Percentiles rank a stretch among this genome's conserved stretches.
phyloP scores from a whole-genome alignment of 2,113 vertebrate species.

The Bos javanicus region DNA sequence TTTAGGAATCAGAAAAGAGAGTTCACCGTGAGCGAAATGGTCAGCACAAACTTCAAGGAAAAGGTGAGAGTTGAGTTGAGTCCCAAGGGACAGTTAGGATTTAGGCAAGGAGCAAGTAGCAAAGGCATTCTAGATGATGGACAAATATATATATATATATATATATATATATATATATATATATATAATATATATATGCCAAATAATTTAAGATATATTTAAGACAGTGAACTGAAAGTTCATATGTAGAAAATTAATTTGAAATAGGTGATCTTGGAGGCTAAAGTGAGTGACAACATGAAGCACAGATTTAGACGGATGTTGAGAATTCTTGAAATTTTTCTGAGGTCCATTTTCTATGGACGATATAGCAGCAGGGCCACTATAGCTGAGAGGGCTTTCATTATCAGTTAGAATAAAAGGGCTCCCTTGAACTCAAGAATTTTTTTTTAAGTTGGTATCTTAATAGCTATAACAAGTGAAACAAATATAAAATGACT shows the following conservation, averaged over 20 bases:
- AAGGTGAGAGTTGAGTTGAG: not conserved
- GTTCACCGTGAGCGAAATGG: not conserved
- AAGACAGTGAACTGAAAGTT: not conserved
- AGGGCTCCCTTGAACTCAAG: not conserved
- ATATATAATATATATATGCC: not conserved
- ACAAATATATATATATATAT: not conserved
- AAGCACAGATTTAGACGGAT: not conserved
- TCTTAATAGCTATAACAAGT: not conserved
- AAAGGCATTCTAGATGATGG: not conserved
- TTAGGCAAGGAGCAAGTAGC: not conserved
- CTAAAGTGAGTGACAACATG: not conserved
- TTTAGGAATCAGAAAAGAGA: not conserved
- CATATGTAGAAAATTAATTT: not conserved
- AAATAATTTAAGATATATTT: not conserved
- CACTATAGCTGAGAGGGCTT: not conserved
- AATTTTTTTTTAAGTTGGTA: not conserved
- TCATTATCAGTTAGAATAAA: not conserved
- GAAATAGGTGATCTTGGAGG: not conserved
- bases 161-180: not conserved
- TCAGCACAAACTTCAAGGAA: not conserved
- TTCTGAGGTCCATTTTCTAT: conserved; percentile 14
- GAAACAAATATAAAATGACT: not conserved
- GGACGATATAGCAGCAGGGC: not conserved
- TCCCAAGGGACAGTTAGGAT: not conserved
- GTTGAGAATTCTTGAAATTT: not conserved